Conservation (phyloP, 2,888 invertebrate genomes). For the Euphydryas editha region DNA sequence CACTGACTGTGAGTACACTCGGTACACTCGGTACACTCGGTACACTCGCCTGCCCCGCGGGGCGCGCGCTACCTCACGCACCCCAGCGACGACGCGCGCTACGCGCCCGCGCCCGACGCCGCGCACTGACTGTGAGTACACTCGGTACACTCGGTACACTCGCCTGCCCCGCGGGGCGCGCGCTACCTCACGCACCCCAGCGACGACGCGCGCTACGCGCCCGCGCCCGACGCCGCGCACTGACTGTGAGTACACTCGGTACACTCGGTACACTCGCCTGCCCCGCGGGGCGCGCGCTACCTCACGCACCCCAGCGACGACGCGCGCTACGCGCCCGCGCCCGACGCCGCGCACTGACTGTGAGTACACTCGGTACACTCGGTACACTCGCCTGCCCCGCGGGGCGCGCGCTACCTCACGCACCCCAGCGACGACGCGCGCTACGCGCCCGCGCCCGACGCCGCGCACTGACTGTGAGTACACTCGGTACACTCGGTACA, state of each 20-base stretch:
- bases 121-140: constrained; percentile 6
- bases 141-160: not conserved
- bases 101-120: not conserved
- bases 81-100: constrained; percentile 5
- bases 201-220: not conserved
- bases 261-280: no score
- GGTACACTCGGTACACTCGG: no score
- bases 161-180: not conserved
- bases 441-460: constrained; percentile 34
- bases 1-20: constrained; percentile 49
- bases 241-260: no score
- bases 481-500: no score
- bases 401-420: constrained; percentile 67
- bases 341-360: constrained; percentile 38
- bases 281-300: constrained; percentile 56
- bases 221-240: no score
- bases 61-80: constrained; percentile 35
- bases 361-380: not conserved
- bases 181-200: no score
- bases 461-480: constrained; percentile 40
- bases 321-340: constrained; percentile 51
- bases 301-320: constrained; percentile 74
- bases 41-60: constrained; percentile 88
- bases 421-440: constrained; percentile 70
- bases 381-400: constrained; percentile 36